These are phyloP conservation scores for Zelleria hepariella DNA, from an alignment of 2,888 invertebrate species.

Conservation along the genomic window DNA sequence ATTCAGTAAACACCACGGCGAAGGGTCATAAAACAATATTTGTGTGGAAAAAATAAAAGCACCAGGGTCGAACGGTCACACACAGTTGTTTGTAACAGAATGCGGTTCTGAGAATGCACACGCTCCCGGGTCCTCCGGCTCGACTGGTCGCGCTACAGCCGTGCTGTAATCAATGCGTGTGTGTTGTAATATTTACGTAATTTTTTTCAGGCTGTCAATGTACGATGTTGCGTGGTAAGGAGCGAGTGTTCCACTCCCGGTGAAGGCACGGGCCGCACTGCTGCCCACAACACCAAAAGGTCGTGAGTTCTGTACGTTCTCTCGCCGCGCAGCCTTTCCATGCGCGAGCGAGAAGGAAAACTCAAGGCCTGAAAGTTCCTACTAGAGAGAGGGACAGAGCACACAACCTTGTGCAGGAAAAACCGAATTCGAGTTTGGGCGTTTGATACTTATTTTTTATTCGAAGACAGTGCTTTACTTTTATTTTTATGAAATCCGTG, in stretches of 20 bases:
- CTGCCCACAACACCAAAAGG: constrained; percentile 67
- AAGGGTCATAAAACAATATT: constrained; percentile 50
- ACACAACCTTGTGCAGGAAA: constrained; percentile 55
- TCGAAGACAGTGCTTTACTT: constrained; percentile 23
- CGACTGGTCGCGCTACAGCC: constrained; percentile 34
- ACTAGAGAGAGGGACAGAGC: constrained; percentile 35
- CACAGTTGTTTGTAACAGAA: constrained; percentile 51
- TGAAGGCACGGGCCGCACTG: constrained; percentile 69
- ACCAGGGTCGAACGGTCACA: constrained; percentile 57
- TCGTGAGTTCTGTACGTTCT: constrained; percentile 72
- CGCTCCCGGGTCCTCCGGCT: constrained; percentile 14
- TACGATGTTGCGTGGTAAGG: constrained; percentile 25
- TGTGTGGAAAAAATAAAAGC: constrained; percentile 46
- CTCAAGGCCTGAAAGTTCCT: constrained; percentile 21
- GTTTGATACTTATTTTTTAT: constrained; percentile 65
- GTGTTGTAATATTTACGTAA: constrained; percentile 70
- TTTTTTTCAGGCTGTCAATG: constrained; percentile 54
- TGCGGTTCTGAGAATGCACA: constrained; percentile 17
- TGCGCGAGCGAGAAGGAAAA: constrained; percentile 49
- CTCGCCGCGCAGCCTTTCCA: constrained; percentile 71
- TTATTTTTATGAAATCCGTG: constrained; percentile 2
- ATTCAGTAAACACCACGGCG: constrained; percentile 44
- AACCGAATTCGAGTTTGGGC: constrained; percentile 63
- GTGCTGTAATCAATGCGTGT: constrained; percentile 61
- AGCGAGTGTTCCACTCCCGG: constrained; percentile 45